Evolutionary conservation across 2,113 vertebrate species (phyloP).

Genomic region (Dromas ardeola): DNA sequence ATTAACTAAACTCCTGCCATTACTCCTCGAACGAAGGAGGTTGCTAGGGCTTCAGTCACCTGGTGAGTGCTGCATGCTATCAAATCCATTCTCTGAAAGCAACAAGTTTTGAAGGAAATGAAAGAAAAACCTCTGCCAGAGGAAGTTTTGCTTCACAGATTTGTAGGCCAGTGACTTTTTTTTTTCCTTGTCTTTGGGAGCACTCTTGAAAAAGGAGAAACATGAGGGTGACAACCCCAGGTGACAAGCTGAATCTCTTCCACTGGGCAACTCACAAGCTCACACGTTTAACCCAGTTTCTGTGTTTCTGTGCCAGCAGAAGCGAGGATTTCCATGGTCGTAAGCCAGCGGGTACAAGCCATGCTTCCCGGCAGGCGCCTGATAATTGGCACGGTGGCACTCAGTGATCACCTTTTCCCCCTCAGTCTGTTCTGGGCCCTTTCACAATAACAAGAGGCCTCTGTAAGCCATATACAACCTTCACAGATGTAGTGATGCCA

Average conservation of each 20-base stretch:
- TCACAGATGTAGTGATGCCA: neutral
- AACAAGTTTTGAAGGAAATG: neutral
- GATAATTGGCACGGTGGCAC: neutral
- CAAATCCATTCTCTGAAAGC: neutral
- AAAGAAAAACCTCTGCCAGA: neutral
- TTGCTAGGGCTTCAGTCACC: neutral
- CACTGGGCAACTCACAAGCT: neutral
- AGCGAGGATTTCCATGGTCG: neutral
- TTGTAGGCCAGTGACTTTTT: neutral
- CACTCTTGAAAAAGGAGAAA: neutral
- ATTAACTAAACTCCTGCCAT: neutral
- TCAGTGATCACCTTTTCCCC: neutral
- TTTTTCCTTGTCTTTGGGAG: neutral
- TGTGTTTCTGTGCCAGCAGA: neutral
- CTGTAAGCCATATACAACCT: neutral
- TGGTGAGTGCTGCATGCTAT: neutral
- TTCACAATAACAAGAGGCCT: neutral
- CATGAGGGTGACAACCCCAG: neutral
- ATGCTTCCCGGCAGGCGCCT: neutral
- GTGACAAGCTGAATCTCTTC: neutral
- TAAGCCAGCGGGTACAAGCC: neutral
- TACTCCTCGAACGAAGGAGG: neutral
- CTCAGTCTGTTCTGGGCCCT: neutral
- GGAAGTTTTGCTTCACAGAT: neutral
- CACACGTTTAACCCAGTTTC: fast-evolving